Evolutionary conservation across 2,888 invertebrate species (phyloP).

Genomic region (Scaptomyza polygonia): DNA sequence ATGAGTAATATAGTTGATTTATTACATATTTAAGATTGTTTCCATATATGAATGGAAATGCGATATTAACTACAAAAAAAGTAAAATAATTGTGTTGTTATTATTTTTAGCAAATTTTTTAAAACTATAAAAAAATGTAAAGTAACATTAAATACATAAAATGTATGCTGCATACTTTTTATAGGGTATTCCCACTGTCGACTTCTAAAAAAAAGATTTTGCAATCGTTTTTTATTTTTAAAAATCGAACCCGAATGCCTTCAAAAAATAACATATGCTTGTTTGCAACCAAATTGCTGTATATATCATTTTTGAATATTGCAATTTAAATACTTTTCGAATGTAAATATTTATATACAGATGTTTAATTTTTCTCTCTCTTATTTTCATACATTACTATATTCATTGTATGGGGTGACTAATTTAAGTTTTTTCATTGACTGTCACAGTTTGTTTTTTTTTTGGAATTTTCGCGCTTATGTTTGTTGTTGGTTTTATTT

Average conservation of each 20-base stretch:
- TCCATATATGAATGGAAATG: no score
- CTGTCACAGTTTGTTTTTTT: constrained; percentile 15
- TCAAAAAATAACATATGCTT: constrained; percentile 42
- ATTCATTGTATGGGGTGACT: constrained; percentile 53
- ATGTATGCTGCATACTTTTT: not conserved
- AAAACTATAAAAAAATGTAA: no score
- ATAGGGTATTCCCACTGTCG: constrained; percentile 31
- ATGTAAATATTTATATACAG: constrained; percentile 52
- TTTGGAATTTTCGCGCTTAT: constrained; percentile 5
- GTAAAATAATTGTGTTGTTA: no score
- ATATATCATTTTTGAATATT: constrained; percentile 37
- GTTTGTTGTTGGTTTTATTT: constrained; percentile 20
- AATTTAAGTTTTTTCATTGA: constrained; percentile 53
- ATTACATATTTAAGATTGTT: no score
- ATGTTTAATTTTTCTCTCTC: not conserved
- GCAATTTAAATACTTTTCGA: constrained; percentile 61
- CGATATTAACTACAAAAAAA: no score
- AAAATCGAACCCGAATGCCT: constrained; percentile 57
- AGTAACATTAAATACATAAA: no score
- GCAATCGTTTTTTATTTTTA: constrained; percentile 49
- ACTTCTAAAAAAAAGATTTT: not conserved
- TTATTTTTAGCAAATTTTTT: no score
- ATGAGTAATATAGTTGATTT: no score
- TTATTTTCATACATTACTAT: not conserved
- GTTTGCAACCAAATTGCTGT: constrained; percentile 40